Evolutionary conservation across 2,113 vertebrate genomes (phyloP).

Genomic region (Elaphurus davidianus): DNA sequence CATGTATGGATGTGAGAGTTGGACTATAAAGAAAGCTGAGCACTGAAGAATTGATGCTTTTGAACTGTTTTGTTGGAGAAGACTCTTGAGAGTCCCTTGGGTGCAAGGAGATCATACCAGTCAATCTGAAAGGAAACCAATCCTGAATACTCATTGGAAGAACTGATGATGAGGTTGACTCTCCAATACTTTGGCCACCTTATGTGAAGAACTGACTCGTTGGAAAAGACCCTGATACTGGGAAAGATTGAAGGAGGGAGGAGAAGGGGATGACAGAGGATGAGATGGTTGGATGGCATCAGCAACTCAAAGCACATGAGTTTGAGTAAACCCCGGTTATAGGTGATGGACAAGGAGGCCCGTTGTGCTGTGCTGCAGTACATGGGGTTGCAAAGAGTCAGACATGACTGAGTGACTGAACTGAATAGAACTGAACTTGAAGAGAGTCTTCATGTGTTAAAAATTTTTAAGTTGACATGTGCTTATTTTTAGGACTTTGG

Average conservation of each 20-base stretch:
- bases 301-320: not conserved
- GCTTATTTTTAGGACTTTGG: not conserved
- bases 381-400: not conserved
- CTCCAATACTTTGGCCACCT: not conserved
- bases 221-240: not conserved
- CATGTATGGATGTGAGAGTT: not conserved
- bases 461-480: not conserved
- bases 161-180: not conserved
- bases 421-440: not conserved
- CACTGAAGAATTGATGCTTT: not conserved
- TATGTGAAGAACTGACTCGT: not conserved
- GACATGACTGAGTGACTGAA: not conserved
- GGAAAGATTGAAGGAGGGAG: not conserved
- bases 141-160: not conserved
- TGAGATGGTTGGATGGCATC: not conserved
- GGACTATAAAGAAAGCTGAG: not conserved
- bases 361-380: not conserved
- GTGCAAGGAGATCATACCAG: not conserved
- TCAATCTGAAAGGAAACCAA: not conserved
- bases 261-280: not conserved
- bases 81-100: not conserved
- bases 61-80: not conserved
- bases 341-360: not conserved
- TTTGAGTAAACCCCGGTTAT: rapidly evolving
- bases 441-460: too few relatives aligned